These are phyloP conservation scores for Macropis europaea DNA, from an alignment of 2,888 invertebrate genomes.

Conservation along the genomic window DNA sequence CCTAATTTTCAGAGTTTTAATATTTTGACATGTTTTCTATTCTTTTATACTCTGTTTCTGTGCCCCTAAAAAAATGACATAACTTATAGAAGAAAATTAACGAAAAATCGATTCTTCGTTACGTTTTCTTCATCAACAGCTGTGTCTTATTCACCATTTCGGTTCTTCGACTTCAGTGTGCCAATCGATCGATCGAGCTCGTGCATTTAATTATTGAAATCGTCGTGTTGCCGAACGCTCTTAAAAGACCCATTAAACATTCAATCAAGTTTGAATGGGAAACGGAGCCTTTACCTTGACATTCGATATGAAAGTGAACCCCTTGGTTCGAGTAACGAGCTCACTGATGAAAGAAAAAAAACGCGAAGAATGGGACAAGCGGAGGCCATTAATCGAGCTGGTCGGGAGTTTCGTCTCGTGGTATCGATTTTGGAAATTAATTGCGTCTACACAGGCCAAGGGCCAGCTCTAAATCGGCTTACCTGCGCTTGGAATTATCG, in stretches of 20 bases:
- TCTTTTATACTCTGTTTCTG: no score
- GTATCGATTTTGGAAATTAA: conserved; percentile 72
- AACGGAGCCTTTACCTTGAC: neutral
- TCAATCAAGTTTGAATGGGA: neutral
- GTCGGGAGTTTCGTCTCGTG: conserved; percentile 22
- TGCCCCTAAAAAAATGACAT: no score
- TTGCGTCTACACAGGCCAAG: conserved; percentile 51
- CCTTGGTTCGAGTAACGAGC: no score
- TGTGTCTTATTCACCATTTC: no score
- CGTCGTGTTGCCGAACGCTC: neutral
- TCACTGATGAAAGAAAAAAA: no score
- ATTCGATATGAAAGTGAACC: neutral
- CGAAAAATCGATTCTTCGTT: conserved; percentile 8
- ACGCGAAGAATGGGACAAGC: neutral
- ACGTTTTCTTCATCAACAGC: conserved; percentile 3
- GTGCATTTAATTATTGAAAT: conserved; percentile 1
- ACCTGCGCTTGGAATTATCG: conserved; percentile 54
- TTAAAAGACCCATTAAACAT: neutral
- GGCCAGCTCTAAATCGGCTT: conserved; percentile 69
- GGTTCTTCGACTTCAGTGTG: neutral
- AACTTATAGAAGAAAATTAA: no score
- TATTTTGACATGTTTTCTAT: no score
- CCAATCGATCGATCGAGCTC: neutral
- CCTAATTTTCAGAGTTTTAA: no score
- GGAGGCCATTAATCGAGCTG: conserved; percentile 5